phyloP scores from a whole-genome alignment of 2,888 invertebrate species.

The Drosophila ochracea region DNA sequence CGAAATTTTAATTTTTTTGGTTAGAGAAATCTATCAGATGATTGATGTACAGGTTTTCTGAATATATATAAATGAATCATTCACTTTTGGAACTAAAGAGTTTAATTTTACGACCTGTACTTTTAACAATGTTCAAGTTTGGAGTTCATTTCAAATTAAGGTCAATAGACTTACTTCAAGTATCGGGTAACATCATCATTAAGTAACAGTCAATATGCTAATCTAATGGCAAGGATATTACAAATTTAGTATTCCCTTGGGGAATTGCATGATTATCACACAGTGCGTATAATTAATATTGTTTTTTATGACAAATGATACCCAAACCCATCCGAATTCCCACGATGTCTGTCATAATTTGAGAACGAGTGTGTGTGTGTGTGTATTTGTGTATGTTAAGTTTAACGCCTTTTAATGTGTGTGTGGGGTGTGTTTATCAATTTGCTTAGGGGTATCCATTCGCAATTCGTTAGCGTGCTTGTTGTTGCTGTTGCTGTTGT shows the following conservation, averaged over 20 bases:
- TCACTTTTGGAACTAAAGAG: background rate
- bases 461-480: slow-evolving; percentile 28
- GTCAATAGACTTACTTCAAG: background rate
- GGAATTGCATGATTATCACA: slow-evolving; percentile 39
- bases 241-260: background rate
- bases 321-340: background rate
- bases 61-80: background rate
- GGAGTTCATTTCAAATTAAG: background rate
- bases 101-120: background rate
- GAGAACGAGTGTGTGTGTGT: slow-evolving; percentile 7
- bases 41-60: too few species aligned
- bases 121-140: background rate
- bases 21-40: background rate
- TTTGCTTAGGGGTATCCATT: slow-evolving; percentile 51
- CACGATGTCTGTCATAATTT: background rate
- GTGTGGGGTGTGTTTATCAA: slow-evolving; percentile 53
- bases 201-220: background rate
- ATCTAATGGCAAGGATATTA: slow-evolving; percentile 21
- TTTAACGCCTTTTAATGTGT: slow-evolving; percentile 8
- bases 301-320: slow-evolving; percentile 37
- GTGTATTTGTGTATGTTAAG: slow-evolving; percentile 6
- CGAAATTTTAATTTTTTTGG: background rate
- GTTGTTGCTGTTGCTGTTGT: slow-evolving; percentile 29
- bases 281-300: slow-evolving; percentile 71
- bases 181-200: background rate